phyloP scores from a whole-genome alignment of 2,113 vertebrate genomes.

The Caracal caracal region DNA sequence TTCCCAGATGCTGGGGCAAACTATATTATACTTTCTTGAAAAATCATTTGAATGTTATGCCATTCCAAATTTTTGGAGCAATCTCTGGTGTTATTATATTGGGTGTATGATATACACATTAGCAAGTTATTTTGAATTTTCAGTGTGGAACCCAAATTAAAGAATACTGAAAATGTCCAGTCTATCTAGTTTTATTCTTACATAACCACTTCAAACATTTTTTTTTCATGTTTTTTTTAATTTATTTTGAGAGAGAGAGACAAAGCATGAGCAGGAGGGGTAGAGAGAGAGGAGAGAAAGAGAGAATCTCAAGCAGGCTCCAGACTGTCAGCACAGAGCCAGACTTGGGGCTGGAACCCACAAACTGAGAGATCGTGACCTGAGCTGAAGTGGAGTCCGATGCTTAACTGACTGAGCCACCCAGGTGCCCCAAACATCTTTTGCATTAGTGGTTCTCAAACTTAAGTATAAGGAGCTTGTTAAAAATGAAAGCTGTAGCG shows the following conservation, averaged over 20 bases:
- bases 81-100: neutral
- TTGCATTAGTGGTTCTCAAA: neutral
- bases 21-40: neutral
- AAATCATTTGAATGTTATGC: neutral
- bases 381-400: too few relatives aligned
- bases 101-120: neutral
- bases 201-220: neutral
- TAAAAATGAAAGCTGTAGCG: conserved; percentile 27
- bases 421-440: too few relatives aligned
- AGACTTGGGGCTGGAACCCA: too few relatives aligned
- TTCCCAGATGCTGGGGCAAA: neutral
- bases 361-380: too few relatives aligned
- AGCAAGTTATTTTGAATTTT: conserved; percentile 1
- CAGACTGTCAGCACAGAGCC: too few relatives aligned
- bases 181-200: conserved; percentile 36
- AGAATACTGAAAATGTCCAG: conserved; percentile 1
- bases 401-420: too few relatives aligned
- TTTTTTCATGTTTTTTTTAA: too few relatives aligned
- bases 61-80: conserved; percentile 14
- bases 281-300: too few relatives aligned
- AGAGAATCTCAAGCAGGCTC: too few relatives aligned
- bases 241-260: too few relatives aligned
- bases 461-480: neutral
- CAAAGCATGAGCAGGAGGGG: too few relatives aligned
- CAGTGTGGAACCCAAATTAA: neutral